Conservation (phyloP, 2,888 invertebrate species). For the Ectemnius cavifrons region DNA sequence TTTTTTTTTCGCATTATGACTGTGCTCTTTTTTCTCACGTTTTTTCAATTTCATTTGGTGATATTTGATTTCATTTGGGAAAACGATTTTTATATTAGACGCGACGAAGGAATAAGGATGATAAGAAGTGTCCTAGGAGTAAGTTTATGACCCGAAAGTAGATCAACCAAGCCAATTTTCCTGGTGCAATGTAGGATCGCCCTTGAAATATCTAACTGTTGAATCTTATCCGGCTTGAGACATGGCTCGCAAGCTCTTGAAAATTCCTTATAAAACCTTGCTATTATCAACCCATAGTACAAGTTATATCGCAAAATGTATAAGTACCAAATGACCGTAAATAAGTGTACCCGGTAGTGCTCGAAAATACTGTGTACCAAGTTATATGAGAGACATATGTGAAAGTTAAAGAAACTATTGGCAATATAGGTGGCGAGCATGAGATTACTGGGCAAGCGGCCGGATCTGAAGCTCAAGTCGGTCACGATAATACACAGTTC, state of each 20-base stretch:
- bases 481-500: conserved; percentile 94
- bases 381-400: not conserved
- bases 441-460: conserved; percentile 88
- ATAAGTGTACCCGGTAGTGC: not conserved
- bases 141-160: conserved; percentile 58
- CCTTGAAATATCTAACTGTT: too few species aligned
- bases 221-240: not conserved
- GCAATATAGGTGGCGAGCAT: conserved; percentile 86
- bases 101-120: conserved; percentile 62
- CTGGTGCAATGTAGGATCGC: not conserved
- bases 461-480: conserved; percentile 89
- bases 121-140: conserved; percentile 62
- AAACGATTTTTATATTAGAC: conserved; percentile 59
- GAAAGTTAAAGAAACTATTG: not conserved
- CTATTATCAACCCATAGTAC: not conserved
- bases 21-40: too few species aligned
- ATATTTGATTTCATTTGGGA: not conserved
- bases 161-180: not conserved
- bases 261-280: not conserved
- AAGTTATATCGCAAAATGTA: too few species aligned
- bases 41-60: not conserved
- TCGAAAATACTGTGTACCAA: not conserved
- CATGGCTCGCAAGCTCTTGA: not conserved
- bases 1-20: not conserved
- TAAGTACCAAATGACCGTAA: too few species aligned